Evolutionary conservation across 2,113 vertebrate genomes (phyloP).

Genomic region (Poecilia latipinna): DNA sequence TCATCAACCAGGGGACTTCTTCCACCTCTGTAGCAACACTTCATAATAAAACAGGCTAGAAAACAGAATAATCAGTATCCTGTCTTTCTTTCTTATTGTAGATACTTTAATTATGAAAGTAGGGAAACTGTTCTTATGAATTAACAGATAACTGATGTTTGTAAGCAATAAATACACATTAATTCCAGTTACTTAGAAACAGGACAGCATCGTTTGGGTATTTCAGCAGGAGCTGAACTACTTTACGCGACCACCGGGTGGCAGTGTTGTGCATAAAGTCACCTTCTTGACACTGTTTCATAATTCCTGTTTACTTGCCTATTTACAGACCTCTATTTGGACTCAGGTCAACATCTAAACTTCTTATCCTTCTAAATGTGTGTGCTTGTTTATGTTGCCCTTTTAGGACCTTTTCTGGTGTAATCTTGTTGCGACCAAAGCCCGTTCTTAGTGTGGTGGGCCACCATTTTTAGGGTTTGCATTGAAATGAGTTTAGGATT

Average conservation of each 20-base stretch:
- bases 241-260: conserved; percentile 33
- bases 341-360: conserved; percentile 17
- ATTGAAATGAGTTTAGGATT: neutral
- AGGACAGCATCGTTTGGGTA: no score
- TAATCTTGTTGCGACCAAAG: neutral
- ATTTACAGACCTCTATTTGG: conserved; percentile 46
- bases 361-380: neutral
- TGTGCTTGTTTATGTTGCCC: neutral
- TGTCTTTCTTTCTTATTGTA: neutral
- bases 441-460: neutral
- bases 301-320: conserved; percentile 36
- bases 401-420: neutral
- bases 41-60: conserved; percentile 34
- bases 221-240: neutral
- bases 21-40: neutral
- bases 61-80: neutral
- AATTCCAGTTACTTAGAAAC: no score
- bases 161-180: no score
- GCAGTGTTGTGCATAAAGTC: conserved; percentile 1
- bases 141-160: no score
- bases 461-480: neutral
- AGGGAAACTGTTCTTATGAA: neutral
- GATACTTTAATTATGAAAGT: neutral
- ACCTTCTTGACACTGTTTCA: neutral
- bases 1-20: conserved; percentile 7